Evolutionary conservation across 2,888 invertebrate species (phyloP).

Genomic region (Phortica okadai): DNA sequence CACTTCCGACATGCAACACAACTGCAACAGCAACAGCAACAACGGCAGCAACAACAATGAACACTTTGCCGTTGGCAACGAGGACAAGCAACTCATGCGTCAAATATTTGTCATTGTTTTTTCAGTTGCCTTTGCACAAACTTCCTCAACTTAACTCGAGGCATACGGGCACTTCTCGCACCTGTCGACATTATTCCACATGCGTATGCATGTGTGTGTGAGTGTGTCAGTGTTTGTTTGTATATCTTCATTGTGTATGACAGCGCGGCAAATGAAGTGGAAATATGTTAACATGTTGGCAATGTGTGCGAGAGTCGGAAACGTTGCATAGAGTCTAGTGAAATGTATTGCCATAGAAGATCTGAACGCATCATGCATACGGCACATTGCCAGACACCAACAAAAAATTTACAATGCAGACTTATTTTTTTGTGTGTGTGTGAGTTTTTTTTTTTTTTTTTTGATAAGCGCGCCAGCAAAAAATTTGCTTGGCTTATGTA

Average conservation of each 20-base stretch:
- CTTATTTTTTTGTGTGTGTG: no score
- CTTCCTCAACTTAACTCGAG: neutral
- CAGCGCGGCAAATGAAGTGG: conserved; percentile 64
- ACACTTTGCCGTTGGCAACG: neutral
- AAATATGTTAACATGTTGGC: conserved; percentile 70
- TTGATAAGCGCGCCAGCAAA: neutral
- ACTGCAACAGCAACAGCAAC: conserved; percentile 11
- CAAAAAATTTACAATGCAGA: no score
- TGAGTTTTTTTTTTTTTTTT: neutral
- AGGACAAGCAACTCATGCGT: conserved; percentile 50
- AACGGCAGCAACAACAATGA: neutral
- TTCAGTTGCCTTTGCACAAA: neutral
- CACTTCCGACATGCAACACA: conserved; percentile 17
- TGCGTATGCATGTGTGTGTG: neutral
- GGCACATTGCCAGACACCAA: conserved; percentile 30
- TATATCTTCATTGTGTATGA: conserved; percentile 54
- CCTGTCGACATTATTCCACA: conserved; percentile 45
- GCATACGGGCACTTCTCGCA: conserved; percentile 40
- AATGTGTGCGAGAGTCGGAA: conserved; percentile 33
- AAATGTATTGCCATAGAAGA: neutral
- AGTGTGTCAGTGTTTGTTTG: conserved; percentile 43
- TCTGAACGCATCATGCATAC: conserved; percentile 46
- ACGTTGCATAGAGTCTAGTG: neutral
- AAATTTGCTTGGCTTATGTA: neutral
- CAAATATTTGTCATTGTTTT: conserved; percentile 62